phyloP scores from a whole-genome alignment of 2,113 vertebrate species.

The Junco hyemalis region DNA sequence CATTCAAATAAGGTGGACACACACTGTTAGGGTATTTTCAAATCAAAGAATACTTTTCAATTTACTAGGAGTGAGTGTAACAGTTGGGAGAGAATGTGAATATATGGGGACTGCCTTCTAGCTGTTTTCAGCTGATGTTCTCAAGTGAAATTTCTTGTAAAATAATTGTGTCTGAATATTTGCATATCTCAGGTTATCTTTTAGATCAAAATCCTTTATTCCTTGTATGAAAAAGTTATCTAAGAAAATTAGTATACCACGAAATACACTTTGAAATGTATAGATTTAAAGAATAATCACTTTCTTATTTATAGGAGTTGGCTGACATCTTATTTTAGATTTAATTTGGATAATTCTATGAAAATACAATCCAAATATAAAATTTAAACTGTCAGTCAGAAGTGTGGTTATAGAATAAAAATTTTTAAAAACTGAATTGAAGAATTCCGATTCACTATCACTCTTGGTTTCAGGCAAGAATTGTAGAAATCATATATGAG shows the following conservation, averaged over 20 bases:
- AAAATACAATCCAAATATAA: not conserved
- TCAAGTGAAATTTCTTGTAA: not conserved
- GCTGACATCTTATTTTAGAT: not conserved
- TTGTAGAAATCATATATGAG: not conserved
- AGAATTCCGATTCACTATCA: not conserved
- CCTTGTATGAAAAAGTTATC: not conserved
- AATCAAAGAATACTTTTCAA: not conserved
- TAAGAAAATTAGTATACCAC: not conserved
- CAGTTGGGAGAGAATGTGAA: not conserved
- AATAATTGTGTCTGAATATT: not conserved
- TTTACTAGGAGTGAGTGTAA: not conserved
- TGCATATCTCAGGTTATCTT: not conserved
- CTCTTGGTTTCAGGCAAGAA: not conserved
- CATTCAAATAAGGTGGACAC: not conserved
- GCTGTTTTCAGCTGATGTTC: not conserved
- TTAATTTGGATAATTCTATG: not conserved
- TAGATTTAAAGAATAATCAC: not conserved
- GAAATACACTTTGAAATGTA: not conserved
- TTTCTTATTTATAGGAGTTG: not conserved
- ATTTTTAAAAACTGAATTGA: not conserved
- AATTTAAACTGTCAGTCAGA: not conserved
- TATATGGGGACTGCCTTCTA: not conserved
- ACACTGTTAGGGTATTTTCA: not conserved
- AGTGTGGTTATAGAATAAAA: not conserved
- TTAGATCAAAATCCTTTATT: not conserved